Conservation (phyloP, 1,140 invertebrate genomes). For the Drosophila teissieri region DNA sequence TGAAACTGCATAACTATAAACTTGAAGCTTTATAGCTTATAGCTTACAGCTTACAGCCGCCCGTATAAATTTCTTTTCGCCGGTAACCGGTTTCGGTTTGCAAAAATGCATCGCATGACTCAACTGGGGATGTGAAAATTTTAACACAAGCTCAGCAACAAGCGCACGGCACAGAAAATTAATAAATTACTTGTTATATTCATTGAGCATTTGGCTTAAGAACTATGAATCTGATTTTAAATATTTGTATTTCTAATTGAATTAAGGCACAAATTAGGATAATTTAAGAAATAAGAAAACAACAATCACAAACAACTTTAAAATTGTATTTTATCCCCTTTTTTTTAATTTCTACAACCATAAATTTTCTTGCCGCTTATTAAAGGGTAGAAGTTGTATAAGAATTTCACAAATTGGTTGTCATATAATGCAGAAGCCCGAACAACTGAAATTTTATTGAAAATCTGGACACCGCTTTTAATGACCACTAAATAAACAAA, state of each 20-base stretch:
- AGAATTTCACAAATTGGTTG: too few species aligned
- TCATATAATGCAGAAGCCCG: background rate
- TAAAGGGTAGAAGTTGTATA: too few species aligned
- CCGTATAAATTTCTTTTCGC: constrained; percentile 51
- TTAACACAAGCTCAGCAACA: background rate
- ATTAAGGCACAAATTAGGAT: too few species aligned
- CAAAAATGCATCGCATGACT: constrained; percentile 61
- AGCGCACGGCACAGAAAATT: background rate
- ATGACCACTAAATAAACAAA: background rate
- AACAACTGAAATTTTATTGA: background rate
- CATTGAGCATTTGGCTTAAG: background rate
- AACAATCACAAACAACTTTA: too few species aligned
- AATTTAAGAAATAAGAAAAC: too few species aligned
- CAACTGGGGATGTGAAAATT: constrained; percentile 39
- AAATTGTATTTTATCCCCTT: too few species aligned
- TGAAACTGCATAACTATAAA: constrained; percentile 56
- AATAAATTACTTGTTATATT: constrained; percentile 1
- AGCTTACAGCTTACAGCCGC: constrained; percentile 17
- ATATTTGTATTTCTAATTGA: too few species aligned
- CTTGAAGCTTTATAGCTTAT: constrained; percentile 27
- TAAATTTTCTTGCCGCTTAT: too few species aligned
- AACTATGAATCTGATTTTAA: too few species aligned
- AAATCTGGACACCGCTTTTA: background rate
- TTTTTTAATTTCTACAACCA: background rate
- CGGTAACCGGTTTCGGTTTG: constrained; percentile 74